These are phyloP conservation scores for Rhaphigaster nebulosa DNA, from an alignment of 2,888 invertebrate genomes.

Conservation along the genomic window DNA sequence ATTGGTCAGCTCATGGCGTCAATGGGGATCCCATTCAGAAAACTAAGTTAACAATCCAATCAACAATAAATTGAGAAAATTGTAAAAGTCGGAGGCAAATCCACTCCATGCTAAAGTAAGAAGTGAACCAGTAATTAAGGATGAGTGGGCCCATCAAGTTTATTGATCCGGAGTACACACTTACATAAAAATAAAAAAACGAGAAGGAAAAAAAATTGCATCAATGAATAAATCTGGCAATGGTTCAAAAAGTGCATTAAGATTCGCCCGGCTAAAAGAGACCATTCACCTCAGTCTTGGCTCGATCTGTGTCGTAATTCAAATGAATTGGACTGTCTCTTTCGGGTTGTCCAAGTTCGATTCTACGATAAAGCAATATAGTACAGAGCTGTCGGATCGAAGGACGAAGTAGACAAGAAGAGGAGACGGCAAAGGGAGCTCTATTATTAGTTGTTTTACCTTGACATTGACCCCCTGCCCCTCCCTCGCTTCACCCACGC, in stretches of 20 bases:
- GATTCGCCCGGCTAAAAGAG: background rate
- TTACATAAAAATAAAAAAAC: background rate
- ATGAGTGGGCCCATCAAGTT: background rate
- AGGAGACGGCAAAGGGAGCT: slow-evolving; percentile 46
- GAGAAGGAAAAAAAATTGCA: background rate
- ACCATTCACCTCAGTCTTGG: background rate
- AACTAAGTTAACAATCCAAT: background rate
- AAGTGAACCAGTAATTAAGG: background rate
- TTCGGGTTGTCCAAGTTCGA: background rate
- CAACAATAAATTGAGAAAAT: background rate
- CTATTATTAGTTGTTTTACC: slow-evolving; percentile 58
- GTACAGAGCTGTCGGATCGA: background rate
- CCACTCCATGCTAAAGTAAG: background rate
- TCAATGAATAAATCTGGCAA: slow-evolving; percentile 34
- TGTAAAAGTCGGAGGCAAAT: no score
- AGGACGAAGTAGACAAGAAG: slow-evolving; percentile 4
- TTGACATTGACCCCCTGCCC: slow-evolving; percentile 56
- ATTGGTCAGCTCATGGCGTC: no score
- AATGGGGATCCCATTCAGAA: background rate
- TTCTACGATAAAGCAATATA: background rate
- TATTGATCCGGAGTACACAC: background rate
- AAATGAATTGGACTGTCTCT: background rate
- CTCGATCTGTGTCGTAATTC: background rate
- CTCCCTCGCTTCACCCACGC: background rate
- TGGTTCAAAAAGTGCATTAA: slow-evolving; percentile 8